Evolutionary conservation across 2,113 vertebrate genomes (phyloP), one percentile per base, ranked within the genome.

Genomic region (Chaenocephalus aceratus): DNA sequence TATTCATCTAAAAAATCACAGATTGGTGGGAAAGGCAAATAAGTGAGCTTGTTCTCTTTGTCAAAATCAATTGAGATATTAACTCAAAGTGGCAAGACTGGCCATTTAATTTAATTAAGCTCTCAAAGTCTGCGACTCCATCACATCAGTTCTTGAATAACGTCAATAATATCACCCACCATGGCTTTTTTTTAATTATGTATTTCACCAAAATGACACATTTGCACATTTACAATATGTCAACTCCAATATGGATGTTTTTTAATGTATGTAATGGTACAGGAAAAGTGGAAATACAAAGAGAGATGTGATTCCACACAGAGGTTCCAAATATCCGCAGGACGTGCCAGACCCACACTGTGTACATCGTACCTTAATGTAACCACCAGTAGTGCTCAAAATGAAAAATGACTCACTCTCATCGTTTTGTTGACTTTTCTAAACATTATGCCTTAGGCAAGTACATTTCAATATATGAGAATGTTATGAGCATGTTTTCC

Each of bases 371-470:
- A 75, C 61, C 75, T 57, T 56, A 72, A 83, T 80, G 72, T 80
- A 62, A 63, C 71, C 49, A 84, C 51, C 60, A 60, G 41, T 41
- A 44, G 65, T 3, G 56, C 14, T 68, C 44, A 48, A 67, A 54
- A 79, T 86, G 73, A 82, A 83, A 84, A 83, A 84, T 66, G 60
- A 66, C 45, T 77, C 65, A 49, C 62, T 66, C 44, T 79, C 65
- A 44, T 76, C 83, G 54, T 51, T 83, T 71, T 56, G 75, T 80
- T 66, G n/a, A 73, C 11, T 30, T 69, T 53, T 74, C 5, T 76
- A 68, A 71, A 49, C 80, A 64, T 73, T 41, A 48, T 21, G 79
- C 86, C 80, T 82, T 11, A 5, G 75, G 86, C 21, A 72, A 51
- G 54, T 71, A 52, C 56, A 73, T 84, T 84, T 64, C 16, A 1